These are phyloP conservation scores for Ariopsis seemanni DNA, from an alignment of 2,113 vertebrate species.

Conservation along the genomic window DNA sequence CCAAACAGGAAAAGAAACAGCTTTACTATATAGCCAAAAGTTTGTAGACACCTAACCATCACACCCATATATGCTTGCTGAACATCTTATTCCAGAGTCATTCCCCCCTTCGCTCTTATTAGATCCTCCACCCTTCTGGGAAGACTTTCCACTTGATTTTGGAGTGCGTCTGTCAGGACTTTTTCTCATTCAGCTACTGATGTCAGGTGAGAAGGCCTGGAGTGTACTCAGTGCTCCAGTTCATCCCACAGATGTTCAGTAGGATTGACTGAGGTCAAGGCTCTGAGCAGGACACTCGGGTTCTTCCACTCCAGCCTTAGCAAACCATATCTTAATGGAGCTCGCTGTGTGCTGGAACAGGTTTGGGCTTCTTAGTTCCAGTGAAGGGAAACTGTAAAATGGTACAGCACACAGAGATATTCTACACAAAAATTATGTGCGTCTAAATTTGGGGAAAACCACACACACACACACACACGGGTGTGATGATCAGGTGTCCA, in stretches of 20 bases:
- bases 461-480: too few relatives aligned
- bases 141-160: neutral
- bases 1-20: neutral
- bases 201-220: too few relatives aligned
- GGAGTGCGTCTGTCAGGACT: neutral
- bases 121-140: neutral
- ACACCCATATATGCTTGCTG: neutral
- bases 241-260: neutral
- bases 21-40: neutral
- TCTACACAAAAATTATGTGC: neutral
- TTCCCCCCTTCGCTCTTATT: too few relatives aligned
- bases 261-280: neutral
- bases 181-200: neutral
- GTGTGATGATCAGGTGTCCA: too few relatives aligned
- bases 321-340: neutral
- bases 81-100: too few relatives aligned
- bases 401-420: neutral
- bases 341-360: neutral
- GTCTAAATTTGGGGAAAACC: too few relatives aligned
- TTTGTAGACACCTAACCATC: neutral
- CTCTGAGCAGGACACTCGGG: neutral
- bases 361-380: neutral
- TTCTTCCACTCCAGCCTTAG: neutral
- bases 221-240: neutral
- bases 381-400: neutral